Percentiles rank a stretch among this genome's conserved stretches.
Conservation (phyloP, 2,888 invertebrate species). For the Clivina fossor region DNA sequence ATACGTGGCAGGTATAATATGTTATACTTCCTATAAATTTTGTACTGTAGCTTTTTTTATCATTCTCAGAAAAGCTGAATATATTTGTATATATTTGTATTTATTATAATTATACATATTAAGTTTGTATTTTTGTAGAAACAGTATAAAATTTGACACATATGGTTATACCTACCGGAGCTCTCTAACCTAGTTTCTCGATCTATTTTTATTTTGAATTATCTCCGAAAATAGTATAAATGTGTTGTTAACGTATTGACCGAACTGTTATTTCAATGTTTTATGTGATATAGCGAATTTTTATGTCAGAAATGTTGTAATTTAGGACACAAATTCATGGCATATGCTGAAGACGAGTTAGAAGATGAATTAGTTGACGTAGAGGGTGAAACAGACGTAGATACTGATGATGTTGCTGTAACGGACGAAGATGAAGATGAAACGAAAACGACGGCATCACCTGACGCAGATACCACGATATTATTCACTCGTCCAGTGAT, state of each 20-base stretch:
- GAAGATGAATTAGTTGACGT: constrained; percentile 69
- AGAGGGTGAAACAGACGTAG: constrained; percentile 66
- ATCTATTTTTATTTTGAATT: too few relatives aligned
- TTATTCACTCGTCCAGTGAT: constrained; percentile 81
- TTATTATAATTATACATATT: neutral
- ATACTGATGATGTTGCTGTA: constrained; percentile 60
- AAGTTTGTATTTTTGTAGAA: neutral
- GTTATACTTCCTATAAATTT: neutral
- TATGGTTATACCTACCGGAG: constrained; percentile 23
- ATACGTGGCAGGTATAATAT: constrained; percentile 56
- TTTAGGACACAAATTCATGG: constrained; percentile 57
- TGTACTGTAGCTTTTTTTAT: too few relatives aligned
- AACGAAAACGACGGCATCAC: constrained; percentile 73
- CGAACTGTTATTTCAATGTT: neutral
- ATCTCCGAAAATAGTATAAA: neutral
- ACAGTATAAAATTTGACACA: constrained; percentile 13
- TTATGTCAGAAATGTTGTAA: constrained; percentile 36
- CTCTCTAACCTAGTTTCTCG: constrained; percentile 22
- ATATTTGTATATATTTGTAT: too few relatives aligned
- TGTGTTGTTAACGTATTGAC: neutral
- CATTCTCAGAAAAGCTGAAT: too few relatives aligned
- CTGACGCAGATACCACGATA: constrained; percentile 88
- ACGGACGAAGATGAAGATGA: constrained; percentile 66
- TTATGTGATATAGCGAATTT: constrained; percentile 1
- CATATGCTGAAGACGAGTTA: constrained; percentile 66